Percentiles rank a stretch among this genome's conserved stretches.
Conservation (phyloP, 2,888 invertebrate genomes). For the Apoda limacodes region DNA sequence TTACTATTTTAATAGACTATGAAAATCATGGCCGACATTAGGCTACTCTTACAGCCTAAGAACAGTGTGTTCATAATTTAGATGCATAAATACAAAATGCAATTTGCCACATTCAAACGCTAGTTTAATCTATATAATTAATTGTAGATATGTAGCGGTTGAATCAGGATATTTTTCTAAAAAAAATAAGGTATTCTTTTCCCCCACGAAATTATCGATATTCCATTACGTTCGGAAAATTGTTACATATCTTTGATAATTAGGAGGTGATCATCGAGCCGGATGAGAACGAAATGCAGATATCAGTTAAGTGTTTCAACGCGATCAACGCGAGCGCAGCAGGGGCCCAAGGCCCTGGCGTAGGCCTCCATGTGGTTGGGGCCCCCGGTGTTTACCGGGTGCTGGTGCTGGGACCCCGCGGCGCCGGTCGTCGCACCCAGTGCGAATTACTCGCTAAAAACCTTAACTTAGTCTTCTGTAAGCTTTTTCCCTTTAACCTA, state of each 20-base stretch:
- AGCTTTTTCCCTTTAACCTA: constrained; percentile 11
- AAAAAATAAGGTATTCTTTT: no score
- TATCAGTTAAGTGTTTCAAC: constrained; percentile 41
- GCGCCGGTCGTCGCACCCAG: constrained; percentile 68
- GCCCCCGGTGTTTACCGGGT: constrained; percentile 71
- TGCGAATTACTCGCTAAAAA: constrained; percentile 58
- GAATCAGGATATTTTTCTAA: no score
- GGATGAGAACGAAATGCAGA: constrained; percentile 27
- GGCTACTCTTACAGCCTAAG: no score
- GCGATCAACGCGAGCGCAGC: constrained; percentile 39
- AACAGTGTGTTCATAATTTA: no score
- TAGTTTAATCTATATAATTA: no score
- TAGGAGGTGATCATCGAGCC: constrained; percentile 42
- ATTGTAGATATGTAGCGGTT: no score
- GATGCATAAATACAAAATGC: no score
- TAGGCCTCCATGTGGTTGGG: constrained; percentile 38
- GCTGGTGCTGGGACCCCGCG: constrained; percentile 69
- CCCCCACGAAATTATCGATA: no score
- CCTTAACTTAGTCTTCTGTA: constrained; percentile 61
- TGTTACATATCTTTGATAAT: neutral
- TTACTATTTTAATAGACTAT: no score
- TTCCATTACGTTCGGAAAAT: no score
- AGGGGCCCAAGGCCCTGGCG: constrained; percentile 40
- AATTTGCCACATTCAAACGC: no score
- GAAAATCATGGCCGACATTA: no score